Evolutionary conservation across 1,140 invertebrate genomes (phyloP), one percentile per base, ranked within the genome.

Genomic region (Wasmannia auropunctata): DNA sequence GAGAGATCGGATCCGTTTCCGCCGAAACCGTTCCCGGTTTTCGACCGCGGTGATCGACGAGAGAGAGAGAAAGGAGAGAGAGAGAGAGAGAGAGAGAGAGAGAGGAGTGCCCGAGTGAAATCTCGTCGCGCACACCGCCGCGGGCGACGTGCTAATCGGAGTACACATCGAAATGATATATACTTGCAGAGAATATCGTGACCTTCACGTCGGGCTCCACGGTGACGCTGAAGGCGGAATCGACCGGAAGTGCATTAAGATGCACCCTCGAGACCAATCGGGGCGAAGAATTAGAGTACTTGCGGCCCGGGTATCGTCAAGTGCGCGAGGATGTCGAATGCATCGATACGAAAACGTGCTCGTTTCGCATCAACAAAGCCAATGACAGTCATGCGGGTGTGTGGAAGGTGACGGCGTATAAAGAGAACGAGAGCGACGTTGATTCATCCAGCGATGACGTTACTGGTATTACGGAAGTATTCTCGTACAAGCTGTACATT

Each of bases 1-100:
- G 77, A 77, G 58, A 56, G 10, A 22, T 16, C 40, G 72, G 28
- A 49, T 72, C 67, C 51, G 67, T 83, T 74, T 72, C 51, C 51
- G 79, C 79, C 51, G 51, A 83, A 83, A 51, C 34, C 46, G 63
- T 54, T 49, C 43, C 28, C 25, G n/a, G 49, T 58, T 67, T 51
- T 58, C 37, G 25, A 51, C 67, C 22, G 19, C 37, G 49, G 58
- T 31, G 28, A 79, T 67, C 76, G 60, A 69, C 63, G 62, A 80
- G 62, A n/a, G n/a, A n/a, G n/a, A n/a, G n/a, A n/a, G n/a, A n/a
- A n/a, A n/a, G n/a, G n/a, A n/a, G n/a, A n/a, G n/a, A n/a, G n/a
- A n/a, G n/a, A n/a, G n/a, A n/a, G n/a, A n/a, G n/a, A n/a, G n/a
- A n/a, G n/a, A n/a, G n/a, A n/a, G n/a, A n/a, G n/a, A n/a, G n/a